Percentiles rank a stretch among this genome's conserved stretches.
These are phyloP conservation scores for Myripristis murdjan DNA, from an alignment of 2,797 vertebrate species.

Conservation along the genomic window DNA sequence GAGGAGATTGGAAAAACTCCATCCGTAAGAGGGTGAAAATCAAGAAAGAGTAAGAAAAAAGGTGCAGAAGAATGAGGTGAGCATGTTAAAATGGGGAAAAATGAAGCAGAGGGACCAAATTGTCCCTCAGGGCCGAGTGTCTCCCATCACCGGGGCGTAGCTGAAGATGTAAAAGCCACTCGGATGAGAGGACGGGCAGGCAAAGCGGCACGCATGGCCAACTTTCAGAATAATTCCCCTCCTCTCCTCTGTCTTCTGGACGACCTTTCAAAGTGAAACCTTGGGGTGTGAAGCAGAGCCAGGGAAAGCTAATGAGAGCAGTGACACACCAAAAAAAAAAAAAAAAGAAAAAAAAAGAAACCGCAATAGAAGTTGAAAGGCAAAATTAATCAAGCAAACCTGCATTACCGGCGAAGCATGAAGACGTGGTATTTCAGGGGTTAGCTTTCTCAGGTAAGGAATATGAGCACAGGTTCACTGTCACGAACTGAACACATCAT, in stretches of 20 bases:
- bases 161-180: conserved; percentile 20
- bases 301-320: conserved; percentile 18
- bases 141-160: not conserved
- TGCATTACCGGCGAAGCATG: not conserved
- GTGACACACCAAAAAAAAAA: not conserved
- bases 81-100: not conserved
- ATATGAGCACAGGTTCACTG: not conserved
- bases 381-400: not conserved
- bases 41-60: not conserved
- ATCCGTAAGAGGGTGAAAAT: not conserved
- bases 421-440: not conserved
- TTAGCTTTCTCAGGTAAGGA: conserved; percentile 4
- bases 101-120: not conserved
- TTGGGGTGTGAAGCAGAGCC: conserved; percentile 16
- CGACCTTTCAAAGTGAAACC: conserved; percentile 49
- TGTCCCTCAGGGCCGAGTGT: not conserved
- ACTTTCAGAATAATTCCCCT: conserved; percentile 34
- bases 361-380: too few relatives aligned
- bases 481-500: conserved; percentile 1
- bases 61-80: conserved; percentile 14
- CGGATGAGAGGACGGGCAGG: conserved; percentile 24
- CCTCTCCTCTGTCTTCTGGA: conserved; percentile 39
- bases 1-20: not conserved
- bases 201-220: conserved; percentile 29
- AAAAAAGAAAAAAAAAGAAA: too few relatives aligned